phyloP scores from a whole-genome alignment of 2,113 vertebrate species.

The Gulo gulo region DNA sequence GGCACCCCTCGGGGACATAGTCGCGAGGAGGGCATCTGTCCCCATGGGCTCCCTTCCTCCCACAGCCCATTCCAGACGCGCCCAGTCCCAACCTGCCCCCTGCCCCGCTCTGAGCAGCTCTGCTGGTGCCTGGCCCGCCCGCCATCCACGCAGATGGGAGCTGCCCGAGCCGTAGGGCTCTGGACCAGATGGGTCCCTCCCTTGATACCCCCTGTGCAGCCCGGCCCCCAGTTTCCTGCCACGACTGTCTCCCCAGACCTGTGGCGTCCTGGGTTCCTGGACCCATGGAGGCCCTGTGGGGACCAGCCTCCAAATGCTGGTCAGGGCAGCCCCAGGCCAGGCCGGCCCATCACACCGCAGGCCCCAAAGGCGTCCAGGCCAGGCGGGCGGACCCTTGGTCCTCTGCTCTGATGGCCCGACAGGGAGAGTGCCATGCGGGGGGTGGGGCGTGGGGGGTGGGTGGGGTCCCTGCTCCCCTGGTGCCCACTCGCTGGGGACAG shows the following conservation, averaged over 20 bases:
- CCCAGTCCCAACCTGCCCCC: not conserved
- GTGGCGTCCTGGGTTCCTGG: rapidly evolving
- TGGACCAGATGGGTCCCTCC: rapidly evolving
- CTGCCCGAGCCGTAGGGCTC: rapidly evolving
- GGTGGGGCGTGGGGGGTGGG: too few relatives aligned
- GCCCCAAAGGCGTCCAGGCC: not conserved
- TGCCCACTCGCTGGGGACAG: rapidly evolving
- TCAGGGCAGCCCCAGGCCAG: rapidly evolving
- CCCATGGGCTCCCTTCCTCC: rapidly evolving
- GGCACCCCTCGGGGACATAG: rapidly evolving
- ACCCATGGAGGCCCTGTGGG: not conserved
- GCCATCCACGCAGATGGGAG: rapidly evolving
- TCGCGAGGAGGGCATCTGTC: not conserved
- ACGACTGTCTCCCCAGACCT: not conserved
- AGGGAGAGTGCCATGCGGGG: rapidly evolving
- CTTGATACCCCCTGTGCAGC: rapidly evolving
- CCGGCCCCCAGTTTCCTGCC: rapidly evolving
- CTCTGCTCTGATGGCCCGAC: rapidly evolving
- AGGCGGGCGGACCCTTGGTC: rapidly evolving
- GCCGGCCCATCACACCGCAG: rapidly evolving
- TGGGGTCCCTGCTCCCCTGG: too few relatives aligned
- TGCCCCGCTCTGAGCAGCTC: not conserved
- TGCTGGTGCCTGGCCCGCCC: rapidly evolving
- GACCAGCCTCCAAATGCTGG: rapidly evolving
- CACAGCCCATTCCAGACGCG: not conserved